These are phyloP conservation scores for Trachops cirrhosus DNA, from an alignment of 2,797 vertebrate genomes.

Conservation along the genomic window DNA sequence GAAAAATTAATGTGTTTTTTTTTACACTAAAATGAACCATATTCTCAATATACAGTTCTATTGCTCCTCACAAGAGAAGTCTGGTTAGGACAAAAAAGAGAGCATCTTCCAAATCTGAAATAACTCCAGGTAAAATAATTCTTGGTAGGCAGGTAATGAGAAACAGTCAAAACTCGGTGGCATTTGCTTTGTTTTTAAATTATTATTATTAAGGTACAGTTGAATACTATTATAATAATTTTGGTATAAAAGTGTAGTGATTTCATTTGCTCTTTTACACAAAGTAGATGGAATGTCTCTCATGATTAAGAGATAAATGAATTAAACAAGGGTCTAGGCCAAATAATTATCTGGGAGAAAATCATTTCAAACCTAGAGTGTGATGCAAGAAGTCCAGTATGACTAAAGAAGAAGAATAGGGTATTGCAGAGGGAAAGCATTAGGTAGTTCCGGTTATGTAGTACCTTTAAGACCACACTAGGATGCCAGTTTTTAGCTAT, in stretches of 20 bases:
- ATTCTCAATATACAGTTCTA: background rate
- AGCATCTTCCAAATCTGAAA: background rate
- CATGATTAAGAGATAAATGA: background rate
- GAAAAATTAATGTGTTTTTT: background rate
- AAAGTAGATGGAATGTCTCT: background rate
- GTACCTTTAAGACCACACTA: background rate
- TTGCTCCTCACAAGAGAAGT: background rate
- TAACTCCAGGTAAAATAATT: background rate
- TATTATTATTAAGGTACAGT: background rate
- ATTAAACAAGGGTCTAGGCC: background rate
- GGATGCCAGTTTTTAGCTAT: background rate
- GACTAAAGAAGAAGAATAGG: background rate
- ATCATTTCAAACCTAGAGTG: background rate
- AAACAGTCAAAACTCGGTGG: background rate
- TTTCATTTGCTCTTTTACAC: background rate
- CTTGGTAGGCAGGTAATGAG: background rate
- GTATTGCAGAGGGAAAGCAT: background rate
- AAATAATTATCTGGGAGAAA: background rate
- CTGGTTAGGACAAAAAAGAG: background rate
- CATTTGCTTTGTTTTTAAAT: background rate
- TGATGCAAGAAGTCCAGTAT: background rate
- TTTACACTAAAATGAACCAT: background rate
- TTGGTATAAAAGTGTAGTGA: background rate
- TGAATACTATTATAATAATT: background rate
- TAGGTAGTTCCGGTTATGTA: background rate